Percentiles rank a stretch among this genome's conserved stretches.
phyloP scores from a whole-genome alignment of 2,113 vertebrate species.

The Agelaius tricolor region DNA sequence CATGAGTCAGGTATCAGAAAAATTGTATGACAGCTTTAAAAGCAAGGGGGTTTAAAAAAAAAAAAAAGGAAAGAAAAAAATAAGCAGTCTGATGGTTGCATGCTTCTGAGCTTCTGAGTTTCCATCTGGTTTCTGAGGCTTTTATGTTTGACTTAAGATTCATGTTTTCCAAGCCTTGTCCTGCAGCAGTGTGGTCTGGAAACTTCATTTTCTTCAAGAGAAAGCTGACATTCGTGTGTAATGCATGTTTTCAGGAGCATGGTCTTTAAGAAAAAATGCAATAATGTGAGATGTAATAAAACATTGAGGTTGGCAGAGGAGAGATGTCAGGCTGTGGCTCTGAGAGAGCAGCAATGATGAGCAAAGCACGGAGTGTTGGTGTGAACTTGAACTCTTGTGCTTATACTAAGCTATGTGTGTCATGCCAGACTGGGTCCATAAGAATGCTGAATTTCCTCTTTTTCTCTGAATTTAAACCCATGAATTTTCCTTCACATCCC shows the following conservation, averaged over 20 bases:
- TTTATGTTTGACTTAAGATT: not conserved
- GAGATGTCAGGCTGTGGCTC: not conserved
- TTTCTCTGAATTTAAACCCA: not conserved
- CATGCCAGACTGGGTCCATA: not conserved
- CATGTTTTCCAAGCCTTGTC: slow-evolving; percentile 22
- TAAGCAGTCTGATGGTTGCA: accelerated
- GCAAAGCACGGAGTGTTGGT: not conserved
- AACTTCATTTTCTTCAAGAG: slow-evolving; percentile 29
- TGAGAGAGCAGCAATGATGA: not conserved
- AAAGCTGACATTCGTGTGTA: not conserved
- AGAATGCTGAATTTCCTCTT: not conserved
- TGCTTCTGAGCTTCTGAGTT: not conserved
- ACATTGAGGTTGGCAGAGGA: not conserved
- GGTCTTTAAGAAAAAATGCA: not conserved
- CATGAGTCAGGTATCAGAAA: not conserved
- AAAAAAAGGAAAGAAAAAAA: no score
- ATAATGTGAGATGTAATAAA: not conserved
- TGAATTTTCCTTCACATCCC: not conserved
- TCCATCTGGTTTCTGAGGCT: not conserved
- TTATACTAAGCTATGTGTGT: not conserved
- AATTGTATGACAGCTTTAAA: not conserved
- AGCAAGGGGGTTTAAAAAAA: not conserved
- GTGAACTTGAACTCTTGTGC: not conserved
- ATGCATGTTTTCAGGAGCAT: not conserved
- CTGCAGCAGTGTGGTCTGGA: not conserved